Evolutionary conservation across 1,140 invertebrate genomes (phyloP).

Genomic region (Onthophagus taurus): DNA sequence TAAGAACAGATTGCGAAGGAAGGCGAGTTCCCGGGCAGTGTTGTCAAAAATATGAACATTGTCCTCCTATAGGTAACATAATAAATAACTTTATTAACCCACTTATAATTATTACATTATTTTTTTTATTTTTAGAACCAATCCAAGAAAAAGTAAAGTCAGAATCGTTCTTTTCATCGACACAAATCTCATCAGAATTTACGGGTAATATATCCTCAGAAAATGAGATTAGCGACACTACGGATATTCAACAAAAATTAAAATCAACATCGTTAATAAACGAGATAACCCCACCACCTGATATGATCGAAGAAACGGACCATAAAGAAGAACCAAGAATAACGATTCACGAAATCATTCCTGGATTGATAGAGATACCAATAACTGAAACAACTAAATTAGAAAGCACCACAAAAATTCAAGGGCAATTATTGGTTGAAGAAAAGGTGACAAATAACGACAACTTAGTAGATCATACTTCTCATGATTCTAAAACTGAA

Average conservation of each 20-base stretch:
- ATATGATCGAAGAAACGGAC: constrained; percentile 4
- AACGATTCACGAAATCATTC: constrained; percentile 36
- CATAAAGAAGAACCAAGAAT: constrained; percentile 23
- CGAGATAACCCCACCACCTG: neutral
- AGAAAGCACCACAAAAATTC: constrained; percentile 12
- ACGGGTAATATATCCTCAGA: neutral
- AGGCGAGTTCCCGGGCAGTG: constrained; percentile 57
- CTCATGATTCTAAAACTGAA: constrained; percentile 30
- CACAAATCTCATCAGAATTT: no score
- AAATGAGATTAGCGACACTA: constrained; percentile 7
- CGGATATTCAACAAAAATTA: no score
- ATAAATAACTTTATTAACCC: neutral
- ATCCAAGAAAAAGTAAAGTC: neutral
- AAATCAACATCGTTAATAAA: neutral
- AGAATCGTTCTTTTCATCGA: constrained; percentile 1
- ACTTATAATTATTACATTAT: neutral
- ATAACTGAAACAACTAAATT: constrained; percentile 28
- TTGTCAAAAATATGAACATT: constrained; percentile 71
- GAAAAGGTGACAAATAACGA: constrained; percentile 34
- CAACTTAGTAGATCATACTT: constrained; percentile 30
- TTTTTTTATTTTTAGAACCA: neutral
- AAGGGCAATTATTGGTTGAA: constrained; percentile 24
- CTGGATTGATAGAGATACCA: constrained; percentile 32
- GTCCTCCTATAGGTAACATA: constrained; percentile 52
- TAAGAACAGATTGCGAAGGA: constrained; percentile 60